Evolutionary conservation across 2,113 vertebrate genomes (phyloP), one percentile per base, ranked within the genome.

Genomic region (Sebastes schlegelii): DNA sequence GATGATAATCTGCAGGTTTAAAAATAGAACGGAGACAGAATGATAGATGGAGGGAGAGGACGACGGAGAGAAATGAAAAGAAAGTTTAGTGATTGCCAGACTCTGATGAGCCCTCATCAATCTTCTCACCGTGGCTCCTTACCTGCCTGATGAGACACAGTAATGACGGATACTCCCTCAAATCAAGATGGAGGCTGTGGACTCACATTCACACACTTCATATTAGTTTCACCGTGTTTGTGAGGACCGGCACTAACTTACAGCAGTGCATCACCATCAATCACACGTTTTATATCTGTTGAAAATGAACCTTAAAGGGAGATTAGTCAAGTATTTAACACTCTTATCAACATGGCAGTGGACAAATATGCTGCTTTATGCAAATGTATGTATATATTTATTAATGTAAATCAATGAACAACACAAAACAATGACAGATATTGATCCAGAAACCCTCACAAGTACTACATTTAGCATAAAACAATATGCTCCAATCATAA

Each of bases 121-220:
- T 88, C 86, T 60, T 46, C 78, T 48, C 40, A 43, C 52, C 17
- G n/a, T 62, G 51, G 74, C 54, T 89, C 85, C 71, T 86, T 88
- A 79, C 85, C 80, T 87, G 80, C 85, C 78, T 89, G 90, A 91
- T 86, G 90, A 86, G 74, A 65, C 83, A 57, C 23, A 72, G 67
- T 89, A 86, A 91, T 84, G 80, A 72, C 45, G 73, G 83, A 68
- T 77, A 60, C 80, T 26, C 80, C 67, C 72, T 63, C 83, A 74
- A 81, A 91, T 82, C 69, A 83, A 82, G 80, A 88, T 68, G 77
- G 58, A 75, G 80, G 68, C 52, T 52, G 45, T 66, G 74, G 62
- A 34, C 45, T 14, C 57, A 19, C 58, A 43, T 7, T 42, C 46
- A 16, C 55, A 55, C 34, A 52, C 45, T 34, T 34, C 43, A 45